Percentiles rank a stretch among this genome's conserved stretches.
Evolutionary conservation across 2,888 invertebrate genomes (phyloP).

Genomic region (Matsumyia berberina): DNA sequence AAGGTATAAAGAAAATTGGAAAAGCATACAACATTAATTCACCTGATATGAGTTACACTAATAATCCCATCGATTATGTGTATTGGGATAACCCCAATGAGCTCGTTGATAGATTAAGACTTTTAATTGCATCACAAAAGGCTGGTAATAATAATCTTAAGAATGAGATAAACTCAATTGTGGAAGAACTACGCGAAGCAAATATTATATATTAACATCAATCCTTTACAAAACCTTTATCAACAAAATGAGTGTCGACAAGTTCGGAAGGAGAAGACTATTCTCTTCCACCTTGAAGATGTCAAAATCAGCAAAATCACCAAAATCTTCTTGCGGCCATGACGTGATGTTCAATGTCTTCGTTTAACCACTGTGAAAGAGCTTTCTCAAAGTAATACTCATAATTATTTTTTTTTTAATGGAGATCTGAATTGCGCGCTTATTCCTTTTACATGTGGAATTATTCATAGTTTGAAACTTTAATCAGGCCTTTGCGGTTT

Average conservation of each 20-base stretch:
- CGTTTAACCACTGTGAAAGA: too few species aligned
- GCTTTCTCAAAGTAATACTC: too few species aligned
- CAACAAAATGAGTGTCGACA: constrained; percentile 3
- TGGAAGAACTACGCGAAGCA: background rate
- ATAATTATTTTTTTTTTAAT: too few species aligned
- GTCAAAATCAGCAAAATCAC: too few species aligned
- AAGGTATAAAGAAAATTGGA: constrained; percentile 6
- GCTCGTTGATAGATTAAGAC: background rate
- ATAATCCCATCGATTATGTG: constrained; percentile 6
- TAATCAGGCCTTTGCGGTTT: too few species aligned
- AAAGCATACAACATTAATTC: constrained; percentile 1
- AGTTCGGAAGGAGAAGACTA: constrained; percentile 2
- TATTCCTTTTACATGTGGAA: too few species aligned
- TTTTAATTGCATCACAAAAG: background rate
- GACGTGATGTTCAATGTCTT: too few species aligned
- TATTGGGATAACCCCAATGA: constrained; percentile 17
- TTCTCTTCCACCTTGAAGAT: too few species aligned
- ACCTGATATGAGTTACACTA: background rate
- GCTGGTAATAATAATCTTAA: background rate
- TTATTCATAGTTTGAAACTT: too few species aligned
- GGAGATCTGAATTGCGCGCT: too few species aligned
- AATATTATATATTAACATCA: background rate
- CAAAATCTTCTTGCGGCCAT: too few species aligned
- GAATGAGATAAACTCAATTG: background rate
- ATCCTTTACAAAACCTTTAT: background rate